Evolutionary conservation across 2,113 vertebrate species (phyloP).

Genomic region (Macrotis lagotis): DNA sequence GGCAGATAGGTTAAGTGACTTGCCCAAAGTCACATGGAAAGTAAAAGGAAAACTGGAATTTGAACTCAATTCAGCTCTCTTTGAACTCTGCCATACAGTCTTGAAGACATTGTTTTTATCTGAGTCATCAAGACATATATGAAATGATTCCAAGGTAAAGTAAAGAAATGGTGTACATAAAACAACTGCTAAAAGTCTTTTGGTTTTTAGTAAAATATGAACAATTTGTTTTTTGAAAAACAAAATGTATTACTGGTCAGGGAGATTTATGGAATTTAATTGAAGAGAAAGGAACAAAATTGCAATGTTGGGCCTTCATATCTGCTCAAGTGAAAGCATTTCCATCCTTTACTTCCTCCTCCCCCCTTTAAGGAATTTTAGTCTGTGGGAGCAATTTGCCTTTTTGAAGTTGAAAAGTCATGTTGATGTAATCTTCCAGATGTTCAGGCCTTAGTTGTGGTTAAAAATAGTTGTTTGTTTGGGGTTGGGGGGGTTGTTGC

Average conservation of each 20-base stretch:
- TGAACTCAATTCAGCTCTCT: neutral
- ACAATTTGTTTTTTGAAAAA: conserved; percentile 14
- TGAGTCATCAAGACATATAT: neutral
- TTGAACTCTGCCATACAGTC: neutral
- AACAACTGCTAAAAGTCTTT: neutral
- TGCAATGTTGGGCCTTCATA: too few species aligned
- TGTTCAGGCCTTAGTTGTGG: conserved; percentile 68
- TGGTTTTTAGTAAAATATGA: neutral
- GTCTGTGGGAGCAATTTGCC: conserved; percentile 20
- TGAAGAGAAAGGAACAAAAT: conserved; percentile 10
- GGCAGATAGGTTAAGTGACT: neutral
- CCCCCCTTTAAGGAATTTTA: neutral
- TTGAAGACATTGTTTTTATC: neutral
- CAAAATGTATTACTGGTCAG: conserved; percentile 12
- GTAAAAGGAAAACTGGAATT: neutral
- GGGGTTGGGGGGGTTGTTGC: neutral
- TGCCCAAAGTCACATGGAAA: neutral
- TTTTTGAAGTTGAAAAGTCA: conserved; percentile 69
- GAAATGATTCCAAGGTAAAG: neutral
- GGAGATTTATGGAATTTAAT: neutral
- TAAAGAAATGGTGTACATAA: neutral
- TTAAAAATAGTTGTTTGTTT: conserved; percentile 70
- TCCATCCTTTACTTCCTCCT: neutral
- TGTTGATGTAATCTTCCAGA: conserved; percentile 79
- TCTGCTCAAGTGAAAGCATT: too few species aligned